Percentiles rank a stretch among this genome's conserved stretches.
Conservation (phyloP, 2,888 invertebrate species). For the Parnassius apollo region DNA sequence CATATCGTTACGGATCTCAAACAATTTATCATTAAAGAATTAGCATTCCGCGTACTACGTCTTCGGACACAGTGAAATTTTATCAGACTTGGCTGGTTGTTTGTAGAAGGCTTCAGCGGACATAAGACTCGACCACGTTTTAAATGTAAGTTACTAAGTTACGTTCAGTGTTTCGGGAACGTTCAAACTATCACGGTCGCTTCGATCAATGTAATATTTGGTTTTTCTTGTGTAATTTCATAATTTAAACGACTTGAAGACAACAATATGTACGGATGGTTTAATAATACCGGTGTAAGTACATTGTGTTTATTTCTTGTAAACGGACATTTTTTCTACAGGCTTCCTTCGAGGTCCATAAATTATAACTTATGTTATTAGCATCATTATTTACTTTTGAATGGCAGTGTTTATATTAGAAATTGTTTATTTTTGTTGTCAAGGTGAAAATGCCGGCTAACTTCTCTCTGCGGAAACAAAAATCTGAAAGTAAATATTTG, state of each 20-base stretch:
- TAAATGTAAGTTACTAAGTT: conserved; percentile 28
- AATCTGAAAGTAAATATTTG: no score
- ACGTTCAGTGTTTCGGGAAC: conserved; percentile 45
- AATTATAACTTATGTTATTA: not conserved
- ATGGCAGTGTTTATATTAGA: not conserved
- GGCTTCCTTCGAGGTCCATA: conserved; percentile 1
- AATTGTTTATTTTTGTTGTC: conserved; percentile 1
- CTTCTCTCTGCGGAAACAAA: no score
- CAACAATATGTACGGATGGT: conserved; percentile 45
- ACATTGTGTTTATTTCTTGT: conserved; percentile 30
- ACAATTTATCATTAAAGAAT: conserved; percentile 28
- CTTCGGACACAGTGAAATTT: conserved; percentile 29
- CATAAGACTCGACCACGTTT: conserved; percentile 10
- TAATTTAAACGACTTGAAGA: conserved; percentile 27
- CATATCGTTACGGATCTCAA: conserved; percentile 12
- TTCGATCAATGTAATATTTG: conserved; percentile 29
- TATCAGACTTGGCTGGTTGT: conserved; percentile 36
- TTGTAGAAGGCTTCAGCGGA: conserved; percentile 42
- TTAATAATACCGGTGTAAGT: conserved; percentile 47
- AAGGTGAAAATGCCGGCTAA: no score
- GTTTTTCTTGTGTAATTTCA: conserved; percentile 13
- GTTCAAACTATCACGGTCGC: conserved; percentile 37
- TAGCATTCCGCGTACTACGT: conserved; percentile 27
- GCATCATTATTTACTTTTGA: conserved; percentile 6
- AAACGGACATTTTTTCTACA: conserved; percentile 1